These are phyloP conservation scores for Rhizoglyphus robini DNA, from an alignment of 1,140 invertebrate genomes.

Conservation along the genomic window DNA sequence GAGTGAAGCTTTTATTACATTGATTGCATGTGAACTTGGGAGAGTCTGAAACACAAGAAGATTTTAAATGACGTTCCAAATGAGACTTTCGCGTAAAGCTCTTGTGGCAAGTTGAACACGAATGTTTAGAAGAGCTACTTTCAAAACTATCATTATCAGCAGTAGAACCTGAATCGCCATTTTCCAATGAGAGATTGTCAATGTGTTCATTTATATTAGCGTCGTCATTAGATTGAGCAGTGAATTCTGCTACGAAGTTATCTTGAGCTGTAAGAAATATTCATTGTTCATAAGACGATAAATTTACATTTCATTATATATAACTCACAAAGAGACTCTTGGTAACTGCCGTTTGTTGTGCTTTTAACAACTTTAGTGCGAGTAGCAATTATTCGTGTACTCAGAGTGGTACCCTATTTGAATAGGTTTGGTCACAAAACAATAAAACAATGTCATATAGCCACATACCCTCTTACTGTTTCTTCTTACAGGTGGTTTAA, in stretches of 20 bases:
- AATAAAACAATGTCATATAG: not conserved
- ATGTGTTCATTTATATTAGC: too few relatives aligned
- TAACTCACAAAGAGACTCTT: too few relatives aligned
- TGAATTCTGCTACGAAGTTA: too few relatives aligned
- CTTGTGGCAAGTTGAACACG: conserved; percentile 27
- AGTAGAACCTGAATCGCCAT: not conserved
- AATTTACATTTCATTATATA: too few relatives aligned
- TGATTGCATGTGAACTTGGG: conserved; percentile 44
- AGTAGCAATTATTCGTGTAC: not conserved
- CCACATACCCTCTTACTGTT: not conserved
- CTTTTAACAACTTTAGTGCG: not conserved
- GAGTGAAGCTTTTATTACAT: conserved; percentile 52
- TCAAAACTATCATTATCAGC: too few relatives aligned
- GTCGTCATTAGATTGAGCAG: too few relatives aligned
- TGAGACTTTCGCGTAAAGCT: conserved; percentile 57
- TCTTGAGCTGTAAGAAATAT: too few relatives aligned
- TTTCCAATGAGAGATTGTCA: too few relatives aligned
- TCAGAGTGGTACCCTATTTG: too few relatives aligned
- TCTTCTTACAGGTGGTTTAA: not conserved
- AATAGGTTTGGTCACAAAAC: not conserved
- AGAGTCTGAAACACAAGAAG: conserved; percentile 43
- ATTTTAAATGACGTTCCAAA: conserved; percentile 54
- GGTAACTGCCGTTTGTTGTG: too few relatives aligned
- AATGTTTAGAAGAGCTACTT: too few relatives aligned
- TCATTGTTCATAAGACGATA: too few relatives aligned